Base-by-base conservation (phyloP, 2,797 vertebrate species). In the Apogon hyalosoma region DNA sequence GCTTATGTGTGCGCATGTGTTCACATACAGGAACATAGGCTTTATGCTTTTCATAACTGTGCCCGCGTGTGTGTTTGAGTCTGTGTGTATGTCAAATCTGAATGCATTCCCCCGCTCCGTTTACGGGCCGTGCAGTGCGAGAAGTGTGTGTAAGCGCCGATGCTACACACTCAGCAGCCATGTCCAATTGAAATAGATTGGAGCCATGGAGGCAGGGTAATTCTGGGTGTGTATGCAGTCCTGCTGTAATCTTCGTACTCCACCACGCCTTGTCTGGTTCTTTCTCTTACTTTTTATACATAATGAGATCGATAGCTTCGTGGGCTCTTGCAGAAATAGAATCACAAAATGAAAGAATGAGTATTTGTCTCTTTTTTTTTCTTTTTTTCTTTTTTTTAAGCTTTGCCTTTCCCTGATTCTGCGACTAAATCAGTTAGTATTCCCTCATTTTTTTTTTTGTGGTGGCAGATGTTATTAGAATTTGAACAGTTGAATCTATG, bases 171-270 rank as follows among this genome's bases (percentile, higher is more conserved):
- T 74, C 82, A 50, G 79, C 84, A 90, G 88, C 88, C 90, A 84
- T 91, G 84, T 89, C 90, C 87, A 91, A 92, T 92, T 81, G 85
- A 75, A 91, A 90, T 90, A 93, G 88, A 92, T 91, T 90, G 90
- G 86, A 85, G 82, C 79, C 72, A 38, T 69, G 64, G 78, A 76
- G 68, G 77, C 66, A 41, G 78, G 68, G 83, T 87, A 68, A 81
- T 82, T 77, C 58, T 54, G 69, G 56, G 80, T 67, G 75, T 74
- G 77, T 58, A 24, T 63, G 80, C 75, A 49, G 71, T n/a, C 60
- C 67, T 21, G 76, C 71, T 80, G 75, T 81, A 85, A 87, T 87
- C 85, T 66, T 50, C 10, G 33, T 43, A 56, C 68, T 56, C 61
- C 79, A 72, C 77, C 67, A 42, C 12, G 41, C 77, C 74, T 80